Evolutionary conservation across 2,888 invertebrate genomes (phyloP), one percentile per base, ranked within the genome.

Genomic region (Lasiommata megera): DNA sequence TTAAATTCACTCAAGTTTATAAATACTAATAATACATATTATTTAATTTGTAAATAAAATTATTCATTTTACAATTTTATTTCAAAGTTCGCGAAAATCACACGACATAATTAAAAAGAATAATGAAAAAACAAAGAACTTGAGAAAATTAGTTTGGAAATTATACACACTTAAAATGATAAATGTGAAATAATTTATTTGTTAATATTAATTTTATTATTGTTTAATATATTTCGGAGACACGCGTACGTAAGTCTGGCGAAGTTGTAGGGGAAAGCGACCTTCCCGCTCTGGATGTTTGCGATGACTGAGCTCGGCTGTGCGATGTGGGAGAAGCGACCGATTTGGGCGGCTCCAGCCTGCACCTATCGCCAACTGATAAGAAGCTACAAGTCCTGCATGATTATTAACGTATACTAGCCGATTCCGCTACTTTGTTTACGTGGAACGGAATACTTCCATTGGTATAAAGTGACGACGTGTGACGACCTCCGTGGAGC

Each of bases 301-400:
- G 36, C 17, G 31, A 41, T 43, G 47, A 60, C 60, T 60, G 60
- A 47, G 18, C 47, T 14, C 18, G 38, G 7, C 16, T 38, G 6
- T 12, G 0, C 3, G 3, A n/a, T n/a, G n/a, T 18, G 6, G 40
- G 23, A 23, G 23, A 3, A 23, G 2, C 23, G 23, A 23, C 40
- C 40, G 11, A 5, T 7, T 16, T 7, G 38, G 17, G 9, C 12
- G 9, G 51, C 12, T 40, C 11, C 11, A 23, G 23, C 23, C 11
- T 9, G 17, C 14, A 23, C 34, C 18, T 36, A 44, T 44, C 44
- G 41, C 12, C 3, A 34, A 50, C 37, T 50, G 50, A 50, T 50
- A 50, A 50, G 36, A 41, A 23, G 23, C 23, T 23, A 9, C 40
- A 40, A 7, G 40, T 40, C 17, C 17, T 17, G 9, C 3, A 17